phyloP scores from a whole-genome alignment of 2,888 invertebrate species.

The Drosophila affinis region DNA sequence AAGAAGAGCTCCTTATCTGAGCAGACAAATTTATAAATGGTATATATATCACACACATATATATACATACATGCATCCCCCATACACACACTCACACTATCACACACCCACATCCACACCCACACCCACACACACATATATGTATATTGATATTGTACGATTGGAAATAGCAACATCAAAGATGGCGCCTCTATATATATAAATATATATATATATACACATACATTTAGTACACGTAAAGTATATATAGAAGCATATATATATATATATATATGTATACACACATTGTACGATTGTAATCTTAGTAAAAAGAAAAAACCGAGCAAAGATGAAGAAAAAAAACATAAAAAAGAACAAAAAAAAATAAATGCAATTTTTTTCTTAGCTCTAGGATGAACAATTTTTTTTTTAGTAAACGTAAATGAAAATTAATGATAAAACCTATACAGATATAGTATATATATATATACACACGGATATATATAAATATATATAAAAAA shows the following conservation, averaged over 20 bases:
- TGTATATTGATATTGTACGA: constrained; percentile 52
- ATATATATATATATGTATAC: constrained; percentile 27
- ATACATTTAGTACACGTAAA: constrained; percentile 37
- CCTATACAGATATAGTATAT: constrained; percentile 37
- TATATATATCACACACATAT: constrained; percentile 17
- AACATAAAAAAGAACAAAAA: constrained; percentile 20
- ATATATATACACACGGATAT: constrained; percentile 25
- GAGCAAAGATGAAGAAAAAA: constrained; percentile 18
- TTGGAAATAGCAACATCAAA: constrained; percentile 69
- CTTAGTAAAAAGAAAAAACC: constrained; percentile 50
- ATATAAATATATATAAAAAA: constrained; percentile 49
- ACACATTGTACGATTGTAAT: constrained; percentile 66
- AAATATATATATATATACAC: constrained; percentile 11
- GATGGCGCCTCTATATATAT: constrained; percentile 68
- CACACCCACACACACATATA: constrained; percentile 15
- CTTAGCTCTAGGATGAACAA: constrained; percentile 70
- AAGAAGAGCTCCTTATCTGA: constrained; percentile 5
- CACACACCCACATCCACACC: constrained; percentile 9
- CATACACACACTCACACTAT: neutral
- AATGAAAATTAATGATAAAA: constrained; percentile 40
- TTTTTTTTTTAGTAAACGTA: constrained; percentile 76
- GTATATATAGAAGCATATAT: constrained; percentile 18
- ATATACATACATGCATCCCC: neutral
- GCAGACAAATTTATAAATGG: constrained; percentile 54
- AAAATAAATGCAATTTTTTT: constrained; percentile 64